Percentiles rank a stretch among this genome's conserved stretches.
These are phyloP conservation scores for Cephus spinipes DNA, from an alignment of 2,888 invertebrate species.

Conservation along the genomic window DNA sequence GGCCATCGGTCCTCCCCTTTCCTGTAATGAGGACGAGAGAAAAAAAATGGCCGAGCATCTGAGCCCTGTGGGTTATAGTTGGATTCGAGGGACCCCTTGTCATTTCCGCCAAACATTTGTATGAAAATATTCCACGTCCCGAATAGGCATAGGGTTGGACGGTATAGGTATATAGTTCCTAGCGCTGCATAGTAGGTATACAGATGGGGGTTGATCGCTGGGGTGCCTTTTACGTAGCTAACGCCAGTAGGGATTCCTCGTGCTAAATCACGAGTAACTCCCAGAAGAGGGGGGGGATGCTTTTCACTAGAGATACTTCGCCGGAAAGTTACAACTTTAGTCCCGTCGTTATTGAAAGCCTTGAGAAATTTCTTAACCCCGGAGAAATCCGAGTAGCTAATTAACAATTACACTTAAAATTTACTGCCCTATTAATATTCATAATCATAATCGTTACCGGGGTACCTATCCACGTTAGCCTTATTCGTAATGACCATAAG, in stretches of 20 bases:
- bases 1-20: conserved; percentile 34
- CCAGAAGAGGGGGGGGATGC: conserved; percentile 17
- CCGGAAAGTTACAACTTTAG: neutral
- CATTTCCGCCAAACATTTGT: conserved; percentile 55
- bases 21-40: conserved; percentile 46
- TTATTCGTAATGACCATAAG: conserved; percentile 1
- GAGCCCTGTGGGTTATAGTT: conserved; percentile 53
- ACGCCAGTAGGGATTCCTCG: conserved; percentile 17
- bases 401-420: conserved; percentile 38
- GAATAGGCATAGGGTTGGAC: conserved; percentile 22
- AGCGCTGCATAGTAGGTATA: neutral
- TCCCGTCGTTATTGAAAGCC: neutral
- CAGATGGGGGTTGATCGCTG: neutral
- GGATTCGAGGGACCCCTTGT: conserved; percentile 37
- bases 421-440: conserved; percentile 28
- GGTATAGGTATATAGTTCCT: neutral
- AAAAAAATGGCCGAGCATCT: conserved; percentile 45
- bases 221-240: neutral
- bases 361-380: neutral
- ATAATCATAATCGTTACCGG: conserved; percentile 41
- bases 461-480: neutral
- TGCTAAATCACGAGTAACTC: conserved; percentile 43
- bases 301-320: neutral
- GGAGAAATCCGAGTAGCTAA: conserved; percentile 28
- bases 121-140: conserved; percentile 51